Conservation (phyloP, 2,888 invertebrate species). For the Ashinkailepas kermadecensis region DNA sequence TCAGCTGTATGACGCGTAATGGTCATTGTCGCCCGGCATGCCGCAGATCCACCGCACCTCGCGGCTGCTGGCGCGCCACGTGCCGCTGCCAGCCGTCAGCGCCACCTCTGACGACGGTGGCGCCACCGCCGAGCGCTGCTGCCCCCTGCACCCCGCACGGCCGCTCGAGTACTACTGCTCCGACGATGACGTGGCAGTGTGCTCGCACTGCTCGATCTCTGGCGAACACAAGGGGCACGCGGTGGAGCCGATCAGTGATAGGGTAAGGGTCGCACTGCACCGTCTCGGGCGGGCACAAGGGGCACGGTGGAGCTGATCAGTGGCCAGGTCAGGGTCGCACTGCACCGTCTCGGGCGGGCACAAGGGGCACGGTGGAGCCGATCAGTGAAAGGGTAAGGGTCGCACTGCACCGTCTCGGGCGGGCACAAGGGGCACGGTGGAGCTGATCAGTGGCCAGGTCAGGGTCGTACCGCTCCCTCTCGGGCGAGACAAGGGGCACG, state of each 20-base stretch:
- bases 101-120: neutral
- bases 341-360: neutral
- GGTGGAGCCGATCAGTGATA: neutral
- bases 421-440: too few relatives aligned
- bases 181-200: neutral
- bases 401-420: too few relatives aligned
- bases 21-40: neutral
- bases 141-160: neutral
- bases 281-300: too few relatives aligned
- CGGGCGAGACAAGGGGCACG: too few relatives aligned
- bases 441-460: too few relatives aligned
- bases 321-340: neutral
- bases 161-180: slow-evolving; percentile 13
- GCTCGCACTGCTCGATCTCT: slow-evolving; percentile 8
- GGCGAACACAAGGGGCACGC: neutral
- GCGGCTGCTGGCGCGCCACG: neutral
- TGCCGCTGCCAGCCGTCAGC: neutral
- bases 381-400: too few relatives aligned
- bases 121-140: neutral
- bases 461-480: too few relatives aligned
- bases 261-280: neutral
- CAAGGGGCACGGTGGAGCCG: too few relatives aligned
- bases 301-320: neutral
- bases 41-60: neutral
- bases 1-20: too few relatives aligned